These are phyloP conservation scores for Myiozetetes cayanensis DNA, from an alignment of 2,113 vertebrate species.

Conservation along the genomic window DNA sequence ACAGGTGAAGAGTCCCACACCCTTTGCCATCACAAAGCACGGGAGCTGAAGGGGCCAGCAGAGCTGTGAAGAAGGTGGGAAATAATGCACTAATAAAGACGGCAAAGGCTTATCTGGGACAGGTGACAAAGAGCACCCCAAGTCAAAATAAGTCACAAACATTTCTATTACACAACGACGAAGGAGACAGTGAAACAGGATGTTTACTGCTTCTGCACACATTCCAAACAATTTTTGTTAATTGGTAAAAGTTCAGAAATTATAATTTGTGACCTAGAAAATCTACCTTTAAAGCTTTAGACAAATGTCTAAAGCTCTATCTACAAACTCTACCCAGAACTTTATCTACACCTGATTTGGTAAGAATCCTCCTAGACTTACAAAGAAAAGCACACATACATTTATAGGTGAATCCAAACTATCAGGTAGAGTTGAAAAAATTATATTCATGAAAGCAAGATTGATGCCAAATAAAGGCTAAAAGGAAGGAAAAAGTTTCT, in stretches of 20 bases:
- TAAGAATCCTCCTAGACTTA: background rate
- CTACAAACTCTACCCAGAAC: background rate
- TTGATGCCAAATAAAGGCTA: background rate
- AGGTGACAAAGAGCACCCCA: background rate
- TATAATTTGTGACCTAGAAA: background rate
- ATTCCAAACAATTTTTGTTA: background rate
- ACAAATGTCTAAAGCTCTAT: background rate
- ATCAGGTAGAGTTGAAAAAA: background rate
- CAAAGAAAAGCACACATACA: background rate
- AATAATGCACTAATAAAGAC: background rate
- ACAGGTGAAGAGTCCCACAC: too few species aligned
- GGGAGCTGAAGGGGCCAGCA: accelerated
- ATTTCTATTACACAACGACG: background rate
- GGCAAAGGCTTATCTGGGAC: background rate
- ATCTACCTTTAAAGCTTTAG: background rate
- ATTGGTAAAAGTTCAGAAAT: background rate
- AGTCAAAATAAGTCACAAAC: background rate
- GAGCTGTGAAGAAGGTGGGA: background rate
- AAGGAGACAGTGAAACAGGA: background rate
- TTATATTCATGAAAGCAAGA: background rate
- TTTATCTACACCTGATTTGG: background rate
- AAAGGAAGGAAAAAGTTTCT: background rate
- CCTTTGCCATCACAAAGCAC: background rate
- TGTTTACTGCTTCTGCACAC: background rate
- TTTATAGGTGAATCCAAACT: background rate